Evolutionary conservation across 2,888 invertebrate genomes (phyloP), one percentile per base, ranked within the genome.

Genomic region (Diplolepis rosae): DNA sequence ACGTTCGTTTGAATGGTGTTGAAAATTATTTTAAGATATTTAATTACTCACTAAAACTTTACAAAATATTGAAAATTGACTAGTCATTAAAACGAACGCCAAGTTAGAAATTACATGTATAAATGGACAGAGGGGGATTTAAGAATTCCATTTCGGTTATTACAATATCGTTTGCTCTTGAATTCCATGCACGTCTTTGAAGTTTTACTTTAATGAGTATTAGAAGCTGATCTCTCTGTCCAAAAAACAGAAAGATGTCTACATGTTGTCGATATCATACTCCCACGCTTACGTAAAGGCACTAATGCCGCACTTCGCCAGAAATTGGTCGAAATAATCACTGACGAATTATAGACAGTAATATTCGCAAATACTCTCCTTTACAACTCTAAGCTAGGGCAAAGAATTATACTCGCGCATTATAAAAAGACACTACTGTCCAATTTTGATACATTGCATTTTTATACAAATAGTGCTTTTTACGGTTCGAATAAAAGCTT

Each of bases 201-300:
- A 24, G 50, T n/a, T 54, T 27, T 35, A 42, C 42, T 39, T 42
- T 11, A 70, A 30, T 9, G 45, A 45, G 18, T 45, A 18, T 18
- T 18, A 4, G 9, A 5, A 35, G 28, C 1, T 69, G 71, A 83
- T 84, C 81, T 84, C 83, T 85, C 84, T 87, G 85, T 87, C 81
- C 85, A 84, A 72, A 68, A 70, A 78, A 81, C 70, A 66, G 73
- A 79, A 82, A 83, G 76, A 84, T 87, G 84, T 88, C 84, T 88
- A 86, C 85, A 85, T 89, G 88, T 88, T 88, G 88, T 88, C 88
- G 85, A 86, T 88, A 89, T 88, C 87, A 86, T 83, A 88, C 85
- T 85, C 84, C 87, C 88, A 89, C 88, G 88, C 88, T 89, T 89
- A 88, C 86, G 88, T 88, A 85, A 88, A 83, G 88, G 88, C 88